phyloP scores from a whole-genome alignment of 2,888 invertebrate species.

The Callinectes sapidus region DNA sequence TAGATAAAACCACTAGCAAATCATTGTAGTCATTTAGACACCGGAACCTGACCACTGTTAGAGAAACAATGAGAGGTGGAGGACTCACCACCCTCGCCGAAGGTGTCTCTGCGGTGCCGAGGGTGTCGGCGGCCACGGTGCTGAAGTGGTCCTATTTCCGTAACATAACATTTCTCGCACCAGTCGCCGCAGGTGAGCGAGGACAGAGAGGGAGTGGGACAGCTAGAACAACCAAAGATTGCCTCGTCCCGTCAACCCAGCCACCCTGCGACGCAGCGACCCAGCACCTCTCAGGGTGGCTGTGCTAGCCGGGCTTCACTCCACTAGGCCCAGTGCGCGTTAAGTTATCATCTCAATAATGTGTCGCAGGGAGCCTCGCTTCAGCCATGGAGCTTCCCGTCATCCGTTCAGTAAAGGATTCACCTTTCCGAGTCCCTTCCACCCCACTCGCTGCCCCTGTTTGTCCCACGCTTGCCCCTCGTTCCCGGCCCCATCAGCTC shows the following conservation, averaged over 20 bases:
- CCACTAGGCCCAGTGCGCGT: neutral
- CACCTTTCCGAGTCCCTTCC: neutral
- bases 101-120: neutral
- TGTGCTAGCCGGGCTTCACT: neutral
- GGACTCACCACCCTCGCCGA: neutral
- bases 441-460: neutral
- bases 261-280: neutral
- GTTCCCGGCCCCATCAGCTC: neutral
- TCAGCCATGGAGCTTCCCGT: neutral
- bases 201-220: slow-evolving; percentile 14
- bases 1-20: neutral
- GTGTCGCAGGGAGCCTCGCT: neutral
- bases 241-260: slow-evolving; percentile 14
- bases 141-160: neutral
- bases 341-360: neutral
- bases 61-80: neutral
- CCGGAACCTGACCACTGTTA: neutral
- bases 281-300: neutral
- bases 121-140: slow-evolving; percentile 7
- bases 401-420: neutral
- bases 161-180: neutral
- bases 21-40: neutral
- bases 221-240: slow-evolving; percentile 34
- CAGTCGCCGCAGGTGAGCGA: neutral
- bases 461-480: neutral